These are phyloP conservation scores for Rhipidura dahli DNA, from an alignment of 2,113 vertebrate species.

Conservation along the genomic window DNA sequence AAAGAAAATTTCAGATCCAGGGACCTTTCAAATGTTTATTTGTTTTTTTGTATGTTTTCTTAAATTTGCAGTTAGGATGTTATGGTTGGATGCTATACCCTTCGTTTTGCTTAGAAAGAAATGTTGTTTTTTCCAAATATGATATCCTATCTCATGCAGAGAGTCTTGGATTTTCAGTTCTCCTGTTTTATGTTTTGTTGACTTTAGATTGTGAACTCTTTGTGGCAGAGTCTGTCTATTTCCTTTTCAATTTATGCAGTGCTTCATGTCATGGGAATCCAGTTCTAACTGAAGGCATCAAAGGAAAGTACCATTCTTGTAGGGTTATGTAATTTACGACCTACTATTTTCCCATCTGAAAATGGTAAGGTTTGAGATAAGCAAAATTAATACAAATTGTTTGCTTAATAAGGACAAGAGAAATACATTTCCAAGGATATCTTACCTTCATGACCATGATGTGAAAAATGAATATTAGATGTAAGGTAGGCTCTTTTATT, in stretches of 20 bases:
- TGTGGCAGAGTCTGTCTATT: not conserved
- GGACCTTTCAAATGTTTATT: not conserved
- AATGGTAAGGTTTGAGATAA: not conserved
- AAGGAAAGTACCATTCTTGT: not conserved
- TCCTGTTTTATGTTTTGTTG: not conserved
- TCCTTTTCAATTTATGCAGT: not conserved
- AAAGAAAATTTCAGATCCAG: not conserved
- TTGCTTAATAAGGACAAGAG: slow-evolving; percentile 1
- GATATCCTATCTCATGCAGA: not conserved
- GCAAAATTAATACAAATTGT: slow-evolving; percentile 24
- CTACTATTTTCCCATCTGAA: not conserved
- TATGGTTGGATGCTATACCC: not conserved
- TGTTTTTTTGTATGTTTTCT: not conserved
- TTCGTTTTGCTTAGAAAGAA: not conserved
- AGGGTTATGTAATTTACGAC: not conserved
- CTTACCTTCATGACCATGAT: not conserved
- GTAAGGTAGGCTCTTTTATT: slow-evolving; percentile 27
- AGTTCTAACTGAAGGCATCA: not conserved
- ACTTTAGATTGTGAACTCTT: not conserved
- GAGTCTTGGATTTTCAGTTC: not conserved
- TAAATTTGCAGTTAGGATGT: not conserved
- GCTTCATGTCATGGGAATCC: not conserved
- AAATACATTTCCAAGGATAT: not conserved
- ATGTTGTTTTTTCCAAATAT: not conserved
- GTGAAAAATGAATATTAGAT: slow-evolving; percentile 30